These are phyloP conservation scores for Carettochelys insculpta DNA, from an alignment of 2,113 vertebrate genomes.

Conservation along the genomic window DNA sequence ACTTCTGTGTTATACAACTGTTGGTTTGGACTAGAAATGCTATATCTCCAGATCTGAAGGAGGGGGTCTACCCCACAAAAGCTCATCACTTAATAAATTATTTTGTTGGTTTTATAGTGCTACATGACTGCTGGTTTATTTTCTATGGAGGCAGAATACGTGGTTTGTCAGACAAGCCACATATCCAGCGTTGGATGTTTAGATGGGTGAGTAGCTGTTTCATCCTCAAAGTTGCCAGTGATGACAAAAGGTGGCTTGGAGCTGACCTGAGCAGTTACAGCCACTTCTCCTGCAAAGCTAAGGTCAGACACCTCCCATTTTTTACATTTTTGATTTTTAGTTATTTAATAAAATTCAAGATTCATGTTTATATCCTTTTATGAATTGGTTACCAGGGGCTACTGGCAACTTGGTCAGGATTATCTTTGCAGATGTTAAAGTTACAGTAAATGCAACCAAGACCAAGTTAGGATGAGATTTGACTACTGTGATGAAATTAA, in stretches of 20 bases:
- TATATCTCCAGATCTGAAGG: too few relatives aligned
- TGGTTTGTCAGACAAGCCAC: not conserved
- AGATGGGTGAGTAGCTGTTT: not conserved
- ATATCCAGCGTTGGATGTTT: not conserved
- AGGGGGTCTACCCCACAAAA: too few relatives aligned
- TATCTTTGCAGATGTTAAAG: not conserved
- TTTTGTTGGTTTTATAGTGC: too few relatives aligned
- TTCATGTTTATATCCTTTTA: not conserved
- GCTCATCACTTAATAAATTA: too few relatives aligned
- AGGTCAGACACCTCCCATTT: not conserved
- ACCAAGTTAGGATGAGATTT: not conserved
- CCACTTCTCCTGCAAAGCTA: not conserved
- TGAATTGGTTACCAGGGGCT: not conserved
- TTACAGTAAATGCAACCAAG: constrained; percentile 17
- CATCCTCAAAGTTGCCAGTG: not conserved
- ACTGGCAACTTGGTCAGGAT: not conserved
- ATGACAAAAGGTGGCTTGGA: not conserved
- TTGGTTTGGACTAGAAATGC: too few relatives aligned
- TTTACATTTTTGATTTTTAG: not conserved
- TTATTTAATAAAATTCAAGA: not conserved
- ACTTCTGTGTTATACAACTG: too few relatives aligned
- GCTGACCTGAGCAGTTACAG: not conserved
- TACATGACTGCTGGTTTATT: too few relatives aligned
- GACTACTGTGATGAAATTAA: not conserved
- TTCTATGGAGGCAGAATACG: not conserved